Evolutionary conservation across 2,113 vertebrate species (phyloP).

Genomic region (Prunella himalayana): DNA sequence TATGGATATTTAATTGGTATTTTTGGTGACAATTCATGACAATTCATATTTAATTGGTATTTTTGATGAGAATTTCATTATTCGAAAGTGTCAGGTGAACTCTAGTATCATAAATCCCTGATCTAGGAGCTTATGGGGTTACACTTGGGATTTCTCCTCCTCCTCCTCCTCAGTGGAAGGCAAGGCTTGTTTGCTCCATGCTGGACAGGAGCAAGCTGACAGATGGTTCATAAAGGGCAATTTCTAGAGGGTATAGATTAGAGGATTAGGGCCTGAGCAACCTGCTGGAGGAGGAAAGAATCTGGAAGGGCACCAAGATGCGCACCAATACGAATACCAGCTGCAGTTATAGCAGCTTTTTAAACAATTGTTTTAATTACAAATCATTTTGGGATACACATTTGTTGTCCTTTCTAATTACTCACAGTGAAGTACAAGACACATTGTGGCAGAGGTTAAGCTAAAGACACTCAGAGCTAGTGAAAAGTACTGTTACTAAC

Average conservation of each 20-base stretch:
- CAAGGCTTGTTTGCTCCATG: not conserved
- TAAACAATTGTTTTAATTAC: not conserved
- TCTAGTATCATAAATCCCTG: not conserved
- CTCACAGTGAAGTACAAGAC: not conserved
- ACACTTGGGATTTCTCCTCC: not conserved
- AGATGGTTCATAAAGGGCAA: not conserved
- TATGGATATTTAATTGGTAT: not conserved
- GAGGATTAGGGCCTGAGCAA: not conserved
- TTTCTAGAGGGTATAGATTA: not conserved
- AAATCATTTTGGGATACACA: not conserved
- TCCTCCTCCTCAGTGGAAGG: not conserved
- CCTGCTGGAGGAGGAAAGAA: not conserved
- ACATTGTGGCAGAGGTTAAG: slow-evolving; percentile 8
- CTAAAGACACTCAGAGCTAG: not conserved
- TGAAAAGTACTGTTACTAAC: not conserved
- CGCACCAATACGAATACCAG: not conserved
- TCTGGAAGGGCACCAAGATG: not conserved
- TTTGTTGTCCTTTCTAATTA: not conserved
- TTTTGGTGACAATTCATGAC: not conserved
- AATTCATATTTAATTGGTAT: not conserved
- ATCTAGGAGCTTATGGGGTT: not conserved
- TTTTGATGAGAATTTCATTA: not conserved
- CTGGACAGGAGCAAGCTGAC: not conserved
- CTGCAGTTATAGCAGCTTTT: not conserved
- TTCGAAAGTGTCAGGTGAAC: not conserved